Conservation (phyloP, 2,797 vertebrate species). For the Telmatherina bonti region DNA sequence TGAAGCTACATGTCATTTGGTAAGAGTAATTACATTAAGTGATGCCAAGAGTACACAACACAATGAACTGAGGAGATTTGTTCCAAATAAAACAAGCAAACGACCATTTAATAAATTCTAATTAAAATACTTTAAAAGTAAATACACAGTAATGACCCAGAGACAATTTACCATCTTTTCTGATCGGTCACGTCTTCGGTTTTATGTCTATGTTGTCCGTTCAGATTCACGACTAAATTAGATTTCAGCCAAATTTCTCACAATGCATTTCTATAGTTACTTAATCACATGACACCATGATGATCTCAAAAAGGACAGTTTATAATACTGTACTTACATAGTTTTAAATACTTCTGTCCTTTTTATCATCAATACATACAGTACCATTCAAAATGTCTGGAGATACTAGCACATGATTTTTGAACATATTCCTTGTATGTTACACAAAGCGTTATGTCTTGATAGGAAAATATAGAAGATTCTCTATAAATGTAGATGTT, state of each 20-base stretch:
- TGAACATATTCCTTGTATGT: background rate
- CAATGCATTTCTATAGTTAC: conserved; percentile 26
- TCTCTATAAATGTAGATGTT: background rate
- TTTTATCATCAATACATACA: background rate
- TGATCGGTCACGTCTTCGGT: conserved; percentile 17
- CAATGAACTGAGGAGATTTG: conserved; percentile 16
- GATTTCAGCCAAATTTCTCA: conserved; percentile 28
- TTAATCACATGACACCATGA: conserved; percentile 33
- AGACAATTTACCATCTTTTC: conserved; percentile 21
- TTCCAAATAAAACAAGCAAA: conserved; percentile 54
- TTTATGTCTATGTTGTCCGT: conserved; percentile 27
- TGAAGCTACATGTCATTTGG: conserved; percentile 27
- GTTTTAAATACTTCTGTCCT: background rate
- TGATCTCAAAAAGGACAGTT: conserved; percentile 4
- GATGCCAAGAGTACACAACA: conserved; percentile 15
- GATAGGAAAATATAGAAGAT: background rate
- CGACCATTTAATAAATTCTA: conserved; percentile 40
- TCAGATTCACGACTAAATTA: conserved; percentile 19
- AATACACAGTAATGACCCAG: conserved; percentile 13
- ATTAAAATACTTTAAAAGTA: conserved; percentile 59
- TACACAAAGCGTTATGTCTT: background rate
- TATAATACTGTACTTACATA: background rate
- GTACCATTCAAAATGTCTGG: background rate
- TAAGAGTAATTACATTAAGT: conserved; percentile 28
- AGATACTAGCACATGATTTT: background rate